Conservation (phyloP, 1,140 invertebrate species). For the Lerema accius region DNA sequence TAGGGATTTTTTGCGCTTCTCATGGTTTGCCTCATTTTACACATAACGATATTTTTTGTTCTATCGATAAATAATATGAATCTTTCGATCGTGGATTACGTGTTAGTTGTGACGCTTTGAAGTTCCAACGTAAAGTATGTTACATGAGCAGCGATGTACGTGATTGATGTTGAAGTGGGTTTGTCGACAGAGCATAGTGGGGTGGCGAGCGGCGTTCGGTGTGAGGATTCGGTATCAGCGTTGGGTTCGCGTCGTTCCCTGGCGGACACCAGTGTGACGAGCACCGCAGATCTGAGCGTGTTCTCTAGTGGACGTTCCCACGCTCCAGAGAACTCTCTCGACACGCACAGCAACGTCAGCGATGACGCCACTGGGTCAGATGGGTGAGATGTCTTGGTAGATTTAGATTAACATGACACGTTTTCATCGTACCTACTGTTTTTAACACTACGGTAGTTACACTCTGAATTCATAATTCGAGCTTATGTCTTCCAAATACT, state of each 20-base stretch:
- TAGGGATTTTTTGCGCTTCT: conserved; percentile 26
- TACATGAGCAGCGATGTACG: not conserved
- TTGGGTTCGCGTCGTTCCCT: conserved; percentile 88
- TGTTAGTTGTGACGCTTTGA: not conserved
- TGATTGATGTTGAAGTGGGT: conserved; percentile 7
- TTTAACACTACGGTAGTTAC: too few relatives aligned
- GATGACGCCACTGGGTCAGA: conserved; percentile 86
- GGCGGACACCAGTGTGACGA: conserved; percentile 92
- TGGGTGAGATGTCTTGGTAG: conserved; percentile 79
- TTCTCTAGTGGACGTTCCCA: conserved; percentile 90
- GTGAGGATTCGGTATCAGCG: conserved; percentile 75
- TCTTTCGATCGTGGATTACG: not conserved
- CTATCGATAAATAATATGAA: not conserved
- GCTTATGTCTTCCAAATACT: too few relatives aligned
- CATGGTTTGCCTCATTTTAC: conserved; percentile 3
- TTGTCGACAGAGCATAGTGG: conserved; percentile 66
- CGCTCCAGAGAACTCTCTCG: conserved; percentile 88
- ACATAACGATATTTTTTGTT: not conserved
- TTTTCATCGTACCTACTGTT: too few relatives aligned
- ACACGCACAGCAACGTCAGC: conserved; percentile 89
- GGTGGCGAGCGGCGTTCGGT: conserved; percentile 59
- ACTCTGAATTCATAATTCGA: too few relatives aligned
- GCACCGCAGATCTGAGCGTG: conserved; percentile 91
- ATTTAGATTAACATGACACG: conserved; percentile 30
- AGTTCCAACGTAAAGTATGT: not conserved